Evolutionary conservation across 2,113 vertebrate species (phyloP).

Genomic region (Pagrus major): DNA sequence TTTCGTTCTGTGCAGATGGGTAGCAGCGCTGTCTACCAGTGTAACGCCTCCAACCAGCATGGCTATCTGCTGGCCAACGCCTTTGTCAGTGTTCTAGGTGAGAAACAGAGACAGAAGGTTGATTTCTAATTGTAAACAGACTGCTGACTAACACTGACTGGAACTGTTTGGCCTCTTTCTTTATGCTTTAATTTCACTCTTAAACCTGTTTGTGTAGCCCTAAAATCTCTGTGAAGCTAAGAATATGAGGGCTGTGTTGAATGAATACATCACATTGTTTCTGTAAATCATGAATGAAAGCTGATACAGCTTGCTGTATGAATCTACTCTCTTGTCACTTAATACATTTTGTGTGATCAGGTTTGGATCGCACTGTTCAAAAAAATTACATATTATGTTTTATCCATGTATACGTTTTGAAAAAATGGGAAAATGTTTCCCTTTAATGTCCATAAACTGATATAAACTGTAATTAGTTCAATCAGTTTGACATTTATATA

Average conservation of each 20-base stretch:
- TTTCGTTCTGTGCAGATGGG: conserved; percentile 95
- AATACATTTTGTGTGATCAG: background rate
- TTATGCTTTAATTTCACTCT: too few relatives aligned
- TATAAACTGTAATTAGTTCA: background rate
- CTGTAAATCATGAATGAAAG: background rate
- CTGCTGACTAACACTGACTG: background rate
- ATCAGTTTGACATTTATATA: background rate
- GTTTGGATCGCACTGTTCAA: background rate
- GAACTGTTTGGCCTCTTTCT: background rate
- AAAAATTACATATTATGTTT: background rate
- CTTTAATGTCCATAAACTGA: background rate
- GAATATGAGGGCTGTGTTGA: background rate
- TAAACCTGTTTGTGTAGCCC: background rate
- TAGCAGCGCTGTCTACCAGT: conserved; percentile 95
- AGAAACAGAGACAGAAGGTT: background rate
- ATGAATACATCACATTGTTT: background rate
- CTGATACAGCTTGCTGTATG: background rate
- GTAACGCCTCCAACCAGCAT: conserved; percentile 96
- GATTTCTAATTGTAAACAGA: background rate
- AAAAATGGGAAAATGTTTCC: too few relatives aligned
- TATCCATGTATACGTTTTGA: too few relatives aligned
- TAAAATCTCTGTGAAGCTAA: background rate
- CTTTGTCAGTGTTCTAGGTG: conserved; percentile 95
- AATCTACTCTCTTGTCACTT: background rate
- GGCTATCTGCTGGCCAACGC: conserved; percentile 96